Evolutionary conservation across 2,113 vertebrate species (phyloP).

Genomic region (Chionodraco myersi): DNA sequence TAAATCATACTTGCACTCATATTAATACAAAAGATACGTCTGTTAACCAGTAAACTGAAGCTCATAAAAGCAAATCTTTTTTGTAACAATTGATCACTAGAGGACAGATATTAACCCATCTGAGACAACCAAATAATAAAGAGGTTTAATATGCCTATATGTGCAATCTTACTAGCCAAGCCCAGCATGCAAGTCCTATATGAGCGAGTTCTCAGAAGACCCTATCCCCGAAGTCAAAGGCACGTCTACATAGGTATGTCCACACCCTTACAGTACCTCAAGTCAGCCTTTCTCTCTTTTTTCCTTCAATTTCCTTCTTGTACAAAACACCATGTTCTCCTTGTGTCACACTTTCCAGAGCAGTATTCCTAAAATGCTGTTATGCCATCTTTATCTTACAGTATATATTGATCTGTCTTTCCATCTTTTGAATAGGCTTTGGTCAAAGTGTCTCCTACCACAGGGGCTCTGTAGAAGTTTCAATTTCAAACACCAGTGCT

Average conservation of each 20-base stretch:
- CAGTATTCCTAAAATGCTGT: slow-evolving; percentile 35
- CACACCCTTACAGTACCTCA: slow-evolving; percentile 55
- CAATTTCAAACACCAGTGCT: slow-evolving; percentile 28
- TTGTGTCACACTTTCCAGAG: slow-evolving; percentile 29
- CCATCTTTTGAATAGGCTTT: slow-evolving; percentile 30
- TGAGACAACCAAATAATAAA: slow-evolving; percentile 64
- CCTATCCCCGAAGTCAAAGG: slow-evolving; percentile 92
- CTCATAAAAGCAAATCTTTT: slow-evolving; percentile 12
- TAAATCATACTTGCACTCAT: slow-evolving; percentile 29
- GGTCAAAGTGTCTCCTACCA: slow-evolving; percentile 21
- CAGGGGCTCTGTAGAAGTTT: slow-evolving; percentile 20
- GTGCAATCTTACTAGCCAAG: slow-evolving; percentile 99
- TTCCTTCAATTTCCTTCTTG: slow-evolving; percentile 62
- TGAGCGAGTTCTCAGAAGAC: slow-evolving; percentile 99
- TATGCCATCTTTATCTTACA: slow-evolving; percentile 36
- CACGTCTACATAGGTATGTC: slow-evolving; percentile 97
- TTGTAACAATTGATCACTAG: slow-evolving; percentile 35
- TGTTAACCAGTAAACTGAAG: slow-evolving; percentile 43
- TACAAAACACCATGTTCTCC: slow-evolving; percentile 35
- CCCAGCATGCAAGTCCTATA: slow-evolving; percentile 99
- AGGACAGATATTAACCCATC: slow-evolving; percentile 55
- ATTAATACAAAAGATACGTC: not conserved
- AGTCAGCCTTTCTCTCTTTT: slow-evolving; percentile 58
- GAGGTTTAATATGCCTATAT: slow-evolving; percentile 93
- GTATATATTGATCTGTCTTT: slow-evolving; percentile 29